phyloP scores from a whole-genome alignment of 2,797 vertebrate genomes.

The Anabas testudineus region DNA sequence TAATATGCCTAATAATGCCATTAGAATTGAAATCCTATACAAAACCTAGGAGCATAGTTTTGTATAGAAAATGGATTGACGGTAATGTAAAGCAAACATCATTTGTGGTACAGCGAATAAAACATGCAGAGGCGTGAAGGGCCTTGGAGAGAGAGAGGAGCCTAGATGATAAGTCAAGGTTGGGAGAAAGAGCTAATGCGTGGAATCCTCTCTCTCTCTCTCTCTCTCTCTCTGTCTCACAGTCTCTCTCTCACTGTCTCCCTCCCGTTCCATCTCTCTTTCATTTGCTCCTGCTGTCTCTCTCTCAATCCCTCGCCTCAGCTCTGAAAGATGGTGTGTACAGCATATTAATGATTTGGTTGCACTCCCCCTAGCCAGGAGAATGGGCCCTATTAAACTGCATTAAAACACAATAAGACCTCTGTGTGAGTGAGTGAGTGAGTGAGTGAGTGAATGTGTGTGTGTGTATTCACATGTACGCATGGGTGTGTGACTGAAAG shows the following conservation, averaged over 20 bases:
- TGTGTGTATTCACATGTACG: constrained; percentile 13
- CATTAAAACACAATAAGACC: constrained; percentile 84
- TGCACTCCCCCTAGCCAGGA: constrained; percentile 66
- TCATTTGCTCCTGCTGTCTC: constrained; percentile 45
- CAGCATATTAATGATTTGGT: constrained; percentile 80
- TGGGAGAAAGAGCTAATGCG: constrained; percentile 36
- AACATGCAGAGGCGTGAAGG: constrained; percentile 26
- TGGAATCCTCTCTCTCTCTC: constrained; percentile 17
- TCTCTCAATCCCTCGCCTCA: constrained; percentile 56
- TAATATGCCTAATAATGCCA: background rate
- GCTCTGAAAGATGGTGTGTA: constrained; percentile 69
- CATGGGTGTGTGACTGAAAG: constrained; percentile 45
- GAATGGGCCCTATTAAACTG: constrained; percentile 82
- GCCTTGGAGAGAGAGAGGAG: constrained; percentile 18
- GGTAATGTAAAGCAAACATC: constrained; percentile 4
- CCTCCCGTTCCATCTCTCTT: background rate
- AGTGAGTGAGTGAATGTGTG: too few species aligned
- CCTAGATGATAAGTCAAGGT: constrained; percentile 45
- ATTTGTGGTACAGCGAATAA: constrained; percentile 15
- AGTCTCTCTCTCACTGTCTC: background rate
- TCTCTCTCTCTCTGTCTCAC: background rate
- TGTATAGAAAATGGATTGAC: constrained; percentile 7
- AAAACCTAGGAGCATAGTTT: constrained; percentile 2
- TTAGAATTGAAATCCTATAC: constrained; percentile 20
- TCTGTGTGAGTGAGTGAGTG: constrained; percentile 53